Percentiles rank a stretch among this genome's conserved stretches.
These are phyloP conservation scores for Heteronetta atricapilla DNA, from an alignment of 2,113 vertebrate species.

Conservation along the genomic window DNA sequence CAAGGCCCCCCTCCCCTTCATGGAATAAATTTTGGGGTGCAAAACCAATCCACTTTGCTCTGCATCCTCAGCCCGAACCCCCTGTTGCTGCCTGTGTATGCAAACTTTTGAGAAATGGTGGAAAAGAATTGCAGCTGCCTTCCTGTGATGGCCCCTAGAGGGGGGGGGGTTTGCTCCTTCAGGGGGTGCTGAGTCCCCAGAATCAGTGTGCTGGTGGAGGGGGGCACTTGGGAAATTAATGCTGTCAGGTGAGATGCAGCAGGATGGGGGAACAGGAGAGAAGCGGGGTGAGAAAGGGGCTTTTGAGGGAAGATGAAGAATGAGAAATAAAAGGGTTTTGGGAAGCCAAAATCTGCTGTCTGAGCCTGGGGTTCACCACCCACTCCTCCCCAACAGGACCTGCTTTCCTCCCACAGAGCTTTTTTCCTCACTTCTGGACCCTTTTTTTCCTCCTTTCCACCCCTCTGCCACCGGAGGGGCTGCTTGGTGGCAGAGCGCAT, in stretches of 20 bases:
- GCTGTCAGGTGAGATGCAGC: fast-evolving
- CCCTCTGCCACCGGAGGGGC: background rate
- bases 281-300: background rate
- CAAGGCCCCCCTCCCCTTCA: background rate
- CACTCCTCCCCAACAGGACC: background rate
- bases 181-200: background rate
- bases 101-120: background rate
- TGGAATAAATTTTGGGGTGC: background rate
- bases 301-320: background rate
- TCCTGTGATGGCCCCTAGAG: fast-evolving
- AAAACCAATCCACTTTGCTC: background rate
- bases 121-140: background rate
- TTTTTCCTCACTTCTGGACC: background rate
- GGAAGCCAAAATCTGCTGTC: background rate
- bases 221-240: background rate
- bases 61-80: background rate
- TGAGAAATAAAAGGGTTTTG: fast-evolving
- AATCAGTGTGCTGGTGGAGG: background rate
- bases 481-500: fast-evolving
- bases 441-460: background rate
- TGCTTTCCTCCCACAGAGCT: background rate
- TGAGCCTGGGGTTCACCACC: background rate
- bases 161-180: fast-evolving
- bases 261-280: fast-evolving
- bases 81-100: background rate